These are phyloP conservation scores for Hypena proboscidalis DNA, from an alignment of 2,888 invertebrate species.

Conservation along the genomic window DNA sequence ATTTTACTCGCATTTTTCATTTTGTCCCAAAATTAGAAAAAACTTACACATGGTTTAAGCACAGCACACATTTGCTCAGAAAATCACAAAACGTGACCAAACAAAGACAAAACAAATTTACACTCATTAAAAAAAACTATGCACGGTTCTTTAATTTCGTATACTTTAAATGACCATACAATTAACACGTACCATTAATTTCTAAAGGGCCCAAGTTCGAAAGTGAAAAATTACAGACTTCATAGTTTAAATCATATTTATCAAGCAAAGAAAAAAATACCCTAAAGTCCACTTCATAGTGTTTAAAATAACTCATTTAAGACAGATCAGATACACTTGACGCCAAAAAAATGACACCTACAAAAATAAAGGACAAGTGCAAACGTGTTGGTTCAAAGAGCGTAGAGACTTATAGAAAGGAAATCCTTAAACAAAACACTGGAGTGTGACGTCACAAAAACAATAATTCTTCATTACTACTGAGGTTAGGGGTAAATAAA, in stretches of 20 bases:
- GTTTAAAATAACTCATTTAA: conserved; percentile 11
- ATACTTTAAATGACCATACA: conserved; percentile 21
- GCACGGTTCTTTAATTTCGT: conserved; percentile 9
- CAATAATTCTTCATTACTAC: conserved; percentile 81
- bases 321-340: conserved; percentile 38
- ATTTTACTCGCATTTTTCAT: too few relatives aligned
- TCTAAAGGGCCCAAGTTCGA: conserved; percentile 26
- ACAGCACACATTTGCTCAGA: too few relatives aligned
- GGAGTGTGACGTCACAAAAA: conserved; percentile 74
- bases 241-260: background rate
- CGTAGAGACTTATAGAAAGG: conserved; percentile 73
- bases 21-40: too few relatives aligned
- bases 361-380: conserved; percentile 67
- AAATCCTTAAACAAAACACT: conserved; percentile 80
- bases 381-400: conserved; percentile 74
- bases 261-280: conserved; percentile 2
- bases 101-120: conserved; percentile 2
- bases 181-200: conserved; percentile 42
- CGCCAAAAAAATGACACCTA: conserved; percentile 50
- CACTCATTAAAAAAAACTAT: background rate
- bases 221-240: conserved; percentile 12
- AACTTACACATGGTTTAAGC: too few relatives aligned
- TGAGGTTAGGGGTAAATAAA: conserved; percentile 54
- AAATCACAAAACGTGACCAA: conserved; percentile 2
- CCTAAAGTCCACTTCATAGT: conserved; percentile 3